Conservation (phyloP, 30 jellyfish, hydroid and myxozoan genomes). For the Chrysaora quinquecirrha region DNA sequence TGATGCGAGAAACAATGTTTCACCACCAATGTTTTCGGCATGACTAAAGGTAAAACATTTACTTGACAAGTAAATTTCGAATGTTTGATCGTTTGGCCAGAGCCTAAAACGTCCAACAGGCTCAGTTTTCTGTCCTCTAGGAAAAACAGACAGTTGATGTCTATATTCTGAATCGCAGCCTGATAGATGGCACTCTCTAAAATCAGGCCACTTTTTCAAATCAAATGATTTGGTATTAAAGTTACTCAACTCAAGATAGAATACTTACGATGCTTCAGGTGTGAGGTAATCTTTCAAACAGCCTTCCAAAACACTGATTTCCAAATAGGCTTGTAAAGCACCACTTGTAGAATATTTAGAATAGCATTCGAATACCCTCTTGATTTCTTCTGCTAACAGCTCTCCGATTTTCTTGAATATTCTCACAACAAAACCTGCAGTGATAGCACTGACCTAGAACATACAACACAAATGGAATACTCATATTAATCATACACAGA, state of each 20-base stretch:
- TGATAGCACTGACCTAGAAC: slow-evolving; percentile 83
- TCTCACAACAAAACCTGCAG: slow-evolving; percentile 59
- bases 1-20: no score
- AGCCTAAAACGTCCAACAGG: no score
- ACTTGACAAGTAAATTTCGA: no score
- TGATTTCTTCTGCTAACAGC: slow-evolving; percentile 78
- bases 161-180: no score
- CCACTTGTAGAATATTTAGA: slow-evolving; percentile 74
- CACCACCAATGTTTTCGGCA: no score
- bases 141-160: no score
- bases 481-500: not conserved
- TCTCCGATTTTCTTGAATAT: slow-evolving; percentile 66
- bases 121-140: no score
- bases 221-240: not conserved
- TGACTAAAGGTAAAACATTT: no score
- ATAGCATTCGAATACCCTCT: slow-evolving; percentile 75
- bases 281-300: slow-evolving; percentile 56
- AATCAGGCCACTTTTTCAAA: no score
- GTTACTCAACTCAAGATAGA: not conserved
- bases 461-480: not conserved
- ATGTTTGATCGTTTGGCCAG: no score
- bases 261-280: slow-evolving; percentile 68
- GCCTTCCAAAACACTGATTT: slow-evolving; percentile 68
- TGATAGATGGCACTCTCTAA: no score
- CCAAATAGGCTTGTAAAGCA: slow-evolving; percentile 82